phyloP scores from a whole-genome alignment of 2,113 vertebrate species.

The Gymnogyps californianus region DNA sequence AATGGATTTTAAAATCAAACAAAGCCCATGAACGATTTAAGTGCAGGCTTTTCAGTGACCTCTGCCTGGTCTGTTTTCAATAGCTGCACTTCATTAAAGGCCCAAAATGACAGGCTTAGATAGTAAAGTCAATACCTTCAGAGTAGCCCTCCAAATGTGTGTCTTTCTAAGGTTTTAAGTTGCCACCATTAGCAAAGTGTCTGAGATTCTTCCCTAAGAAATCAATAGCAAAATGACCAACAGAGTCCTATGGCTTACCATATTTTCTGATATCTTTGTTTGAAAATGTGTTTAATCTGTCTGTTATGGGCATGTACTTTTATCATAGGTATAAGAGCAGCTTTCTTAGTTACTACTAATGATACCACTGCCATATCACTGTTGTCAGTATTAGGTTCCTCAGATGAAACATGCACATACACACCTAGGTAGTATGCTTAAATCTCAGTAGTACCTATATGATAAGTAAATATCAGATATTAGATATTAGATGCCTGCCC shows the following conservation, averaged over 20 bases:
- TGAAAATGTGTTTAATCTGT: neutral
- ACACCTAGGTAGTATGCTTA: neutral
- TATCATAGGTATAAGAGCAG: neutral
- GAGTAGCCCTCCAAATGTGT: neutral
- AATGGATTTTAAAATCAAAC: neutral
- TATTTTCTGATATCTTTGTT: neutral
- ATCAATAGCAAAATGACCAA: neutral
- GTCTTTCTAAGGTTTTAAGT: neutral
- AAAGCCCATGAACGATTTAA: neutral
- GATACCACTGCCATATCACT: neutral
- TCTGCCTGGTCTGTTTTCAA: neutral
- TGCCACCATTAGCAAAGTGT: neutral
- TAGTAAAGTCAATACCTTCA: neutral
- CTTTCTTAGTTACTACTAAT: neutral
- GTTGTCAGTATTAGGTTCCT: neutral
- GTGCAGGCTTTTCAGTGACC: neutral
- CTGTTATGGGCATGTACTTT: neutral
- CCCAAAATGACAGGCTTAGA: neutral
- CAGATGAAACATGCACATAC: neutral
- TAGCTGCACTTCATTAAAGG: neutral
- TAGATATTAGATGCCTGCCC: neutral
- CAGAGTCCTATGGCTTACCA: neutral
- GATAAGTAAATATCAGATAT: neutral
- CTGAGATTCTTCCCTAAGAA: neutral
- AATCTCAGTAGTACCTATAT: neutral